These are phyloP conservation scores for Acinonyx jubatus DNA, from an alignment of 2,113 vertebrate genomes.

Conservation along the genomic window DNA sequence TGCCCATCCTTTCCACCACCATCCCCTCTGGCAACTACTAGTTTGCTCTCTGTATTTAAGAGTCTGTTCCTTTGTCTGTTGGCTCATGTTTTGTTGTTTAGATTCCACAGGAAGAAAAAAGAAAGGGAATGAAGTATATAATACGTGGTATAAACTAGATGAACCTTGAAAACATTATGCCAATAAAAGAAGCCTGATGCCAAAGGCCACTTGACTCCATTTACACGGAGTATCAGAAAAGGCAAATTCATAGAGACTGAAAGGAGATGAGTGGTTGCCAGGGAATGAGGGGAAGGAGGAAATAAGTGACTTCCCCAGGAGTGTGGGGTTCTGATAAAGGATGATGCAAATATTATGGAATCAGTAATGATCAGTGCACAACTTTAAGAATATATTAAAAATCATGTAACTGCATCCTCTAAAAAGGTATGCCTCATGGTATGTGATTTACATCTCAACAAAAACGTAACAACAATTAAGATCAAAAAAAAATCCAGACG, in stretches of 20 bases:
- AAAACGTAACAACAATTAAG: not conserved
- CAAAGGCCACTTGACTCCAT: not conserved
- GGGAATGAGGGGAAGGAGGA: not conserved
- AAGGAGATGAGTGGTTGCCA: not conserved
- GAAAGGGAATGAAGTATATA: not conserved
- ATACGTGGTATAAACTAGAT: not conserved
- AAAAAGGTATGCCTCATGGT: not conserved
- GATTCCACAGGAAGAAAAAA: not conserved
- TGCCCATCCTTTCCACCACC: not conserved
- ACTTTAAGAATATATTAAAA: not conserved
- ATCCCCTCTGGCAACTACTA: not conserved
- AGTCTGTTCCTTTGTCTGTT: not conserved
- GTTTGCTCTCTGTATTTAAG: not conserved
- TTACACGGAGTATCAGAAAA: not conserved
- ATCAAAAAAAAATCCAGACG: not conserved
- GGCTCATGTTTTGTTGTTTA: not conserved
- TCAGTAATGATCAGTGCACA: not conserved
- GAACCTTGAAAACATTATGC: not conserved
- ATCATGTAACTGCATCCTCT: not conserved
- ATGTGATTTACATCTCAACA: not conserved
- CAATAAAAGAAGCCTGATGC: not conserved
- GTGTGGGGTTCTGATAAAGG: not conserved
- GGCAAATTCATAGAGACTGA: not conserved
- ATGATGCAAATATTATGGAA: not conserved
- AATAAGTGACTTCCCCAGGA: fast-evolving